Base-by-base conservation (phyloP, 2,113 vertebrate species). In the Okapia johnstoni region DNA sequence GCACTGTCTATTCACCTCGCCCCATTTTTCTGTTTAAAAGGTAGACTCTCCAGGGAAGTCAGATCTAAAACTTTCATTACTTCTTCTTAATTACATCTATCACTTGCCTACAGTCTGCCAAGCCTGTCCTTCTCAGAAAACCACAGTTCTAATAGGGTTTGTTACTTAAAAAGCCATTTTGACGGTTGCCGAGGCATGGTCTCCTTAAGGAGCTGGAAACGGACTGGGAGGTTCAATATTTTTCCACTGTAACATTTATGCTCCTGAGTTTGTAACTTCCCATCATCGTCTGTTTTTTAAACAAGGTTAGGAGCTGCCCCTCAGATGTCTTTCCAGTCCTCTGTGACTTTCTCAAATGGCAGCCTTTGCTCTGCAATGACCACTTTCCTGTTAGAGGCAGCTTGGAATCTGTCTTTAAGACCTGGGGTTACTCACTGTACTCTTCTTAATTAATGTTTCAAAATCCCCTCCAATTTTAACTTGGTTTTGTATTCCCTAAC, bases 321-420 rank as follows among this genome's bases (percentile, higher is more conserved):
- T 80, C 81, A 33, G 52, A 19, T 43, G 50, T 84, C n/a, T 58
- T 83, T 88, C 58, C 50, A 73, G 43, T 7, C 48, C 54, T 97
- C 54, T 21, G 33, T 10, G 36, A 58, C 76, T 52, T 89, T 81
- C 77, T 66, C 33, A 94, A 73, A 52, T 19, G 33, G 61, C 26
- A 76, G 43, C 30, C 54, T 95, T 23, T 57, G 33, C 66, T 57
- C 33, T 33, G 10, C 7, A 6, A 9, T 50, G 81, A 54, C 40
- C 50, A 26, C 16, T 85, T 96, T 73, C 90, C 61, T 63, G n/a
- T 66, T 87, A 54, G 55, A 96, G 54, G 70, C 60, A 85, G 48
- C 92, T 93, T 94, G 79, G 46, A 94, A 77, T 93, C 80, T 70
- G 43, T 89, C 85, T 70, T 57, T 63, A 91, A 95, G 58, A 94